These are phyloP conservation scores for Actias luna DNA, from an alignment of 2,888 invertebrate species.

Conservation along the genomic window DNA sequence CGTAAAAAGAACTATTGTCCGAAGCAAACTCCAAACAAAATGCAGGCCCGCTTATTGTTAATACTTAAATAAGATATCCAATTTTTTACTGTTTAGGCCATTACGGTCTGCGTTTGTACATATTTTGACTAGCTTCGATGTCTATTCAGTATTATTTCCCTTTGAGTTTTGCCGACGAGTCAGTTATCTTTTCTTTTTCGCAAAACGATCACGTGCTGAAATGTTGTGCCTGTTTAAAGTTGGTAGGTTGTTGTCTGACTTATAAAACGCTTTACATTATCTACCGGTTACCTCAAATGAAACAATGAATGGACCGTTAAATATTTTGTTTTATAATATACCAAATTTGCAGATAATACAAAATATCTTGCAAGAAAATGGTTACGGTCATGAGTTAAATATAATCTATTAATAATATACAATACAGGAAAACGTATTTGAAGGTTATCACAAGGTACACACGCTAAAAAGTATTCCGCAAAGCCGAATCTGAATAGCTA, in stretches of 20 bases:
- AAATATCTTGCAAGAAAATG: not conserved
- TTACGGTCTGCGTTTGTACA: constrained; percentile 72
- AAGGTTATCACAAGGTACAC: not conserved
- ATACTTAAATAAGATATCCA: constrained; percentile 78
- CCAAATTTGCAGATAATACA: not conserved
- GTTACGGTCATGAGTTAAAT: not conserved
- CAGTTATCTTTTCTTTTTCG: constrained; percentile 47
- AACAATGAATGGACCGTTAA: constrained; percentile 32
- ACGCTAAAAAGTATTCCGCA: not conserved
- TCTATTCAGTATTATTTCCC: constrained; percentile 47
- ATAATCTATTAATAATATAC: not conserved
- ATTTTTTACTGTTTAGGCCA: constrained; percentile 72
- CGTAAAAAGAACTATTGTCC: constrained; percentile 73
- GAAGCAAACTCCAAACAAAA: constrained; percentile 59
- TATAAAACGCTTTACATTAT: constrained; percentile 23
- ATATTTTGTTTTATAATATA: constrained; percentile 6
- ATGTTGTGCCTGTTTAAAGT: constrained; percentile 33
- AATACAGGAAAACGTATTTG: not conserved
- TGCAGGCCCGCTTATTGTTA: constrained; percentile 69
- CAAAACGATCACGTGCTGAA: constrained; percentile 65
- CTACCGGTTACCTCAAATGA: constrained; percentile 19
- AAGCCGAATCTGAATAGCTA: not conserved
- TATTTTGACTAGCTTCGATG: constrained; percentile 71
- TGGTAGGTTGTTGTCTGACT: constrained; percentile 23
- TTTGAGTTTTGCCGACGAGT: constrained; percentile 59